A percentile compares a stretch with the other conserved stretches of the same genome.
These are phyloP conservation scores for Pseudopipra pipra DNA, from an alignment of 2,113 vertebrate species.

Conservation along the genomic window DNA sequence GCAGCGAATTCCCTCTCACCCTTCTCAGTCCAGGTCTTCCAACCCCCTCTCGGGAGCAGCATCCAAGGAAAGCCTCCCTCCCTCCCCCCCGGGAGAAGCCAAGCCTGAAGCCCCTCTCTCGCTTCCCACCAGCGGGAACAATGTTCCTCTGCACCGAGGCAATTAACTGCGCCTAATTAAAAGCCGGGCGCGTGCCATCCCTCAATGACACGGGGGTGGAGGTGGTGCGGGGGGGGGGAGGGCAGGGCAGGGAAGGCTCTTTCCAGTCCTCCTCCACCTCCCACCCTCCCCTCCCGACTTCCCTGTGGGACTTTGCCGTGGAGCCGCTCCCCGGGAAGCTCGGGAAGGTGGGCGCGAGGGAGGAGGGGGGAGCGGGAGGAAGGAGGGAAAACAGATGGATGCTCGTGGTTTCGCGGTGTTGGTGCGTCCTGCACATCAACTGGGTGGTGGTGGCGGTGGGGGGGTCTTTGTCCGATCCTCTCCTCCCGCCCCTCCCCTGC, in stretches of 20 bases:
- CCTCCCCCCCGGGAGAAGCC: not conserved
- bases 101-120: constrained; percentile 45
- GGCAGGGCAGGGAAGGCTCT: not conserved
- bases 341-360: not conserved
- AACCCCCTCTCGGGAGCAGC: not conserved
- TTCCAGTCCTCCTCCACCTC: not conserved
- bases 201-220: constrained; percentile 14
- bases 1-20: not conserved
- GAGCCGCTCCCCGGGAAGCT: not conserved
- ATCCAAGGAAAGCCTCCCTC: not conserved
- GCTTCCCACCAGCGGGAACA: not conserved
- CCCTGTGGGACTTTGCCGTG: not conserved
- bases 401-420: not conserved
- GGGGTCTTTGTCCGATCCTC: not conserved
- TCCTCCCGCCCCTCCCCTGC: not conserved
- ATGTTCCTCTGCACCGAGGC: not conserved
- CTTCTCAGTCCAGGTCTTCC: not conserved
- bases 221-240: not conserved
- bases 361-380: not conserved
- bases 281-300: not conserved
- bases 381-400: not conserved
- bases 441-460: not conserved
- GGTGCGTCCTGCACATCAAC: not conserved
- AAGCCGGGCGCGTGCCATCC: not conserved
- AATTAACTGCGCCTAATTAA: constrained; percentile 65